phyloP scores from a whole-genome alignment of 2,797 vertebrate genomes.

The Sandelia bainsii region DNA sequence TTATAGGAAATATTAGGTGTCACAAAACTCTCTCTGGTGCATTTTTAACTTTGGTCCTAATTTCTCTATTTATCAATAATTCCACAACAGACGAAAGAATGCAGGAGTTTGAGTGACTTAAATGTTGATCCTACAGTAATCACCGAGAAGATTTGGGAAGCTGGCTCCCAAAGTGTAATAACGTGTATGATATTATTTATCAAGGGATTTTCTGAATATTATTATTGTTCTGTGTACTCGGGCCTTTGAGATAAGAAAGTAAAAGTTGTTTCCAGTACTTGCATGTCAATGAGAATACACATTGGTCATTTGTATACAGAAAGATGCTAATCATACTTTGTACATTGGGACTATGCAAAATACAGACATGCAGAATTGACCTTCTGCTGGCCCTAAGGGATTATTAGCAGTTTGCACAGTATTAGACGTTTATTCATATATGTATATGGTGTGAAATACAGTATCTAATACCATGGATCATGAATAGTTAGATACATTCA shows the following conservation, averaged over 20 bases:
- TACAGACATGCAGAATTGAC: slow-evolving; percentile 63
- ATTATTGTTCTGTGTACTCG: slow-evolving; percentile 87
- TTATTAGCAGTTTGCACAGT: slow-evolving; percentile 81
- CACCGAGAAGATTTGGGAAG: slow-evolving; percentile 91
- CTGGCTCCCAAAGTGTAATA: slow-evolving; percentile 96
- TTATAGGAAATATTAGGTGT: slow-evolving; percentile 68
- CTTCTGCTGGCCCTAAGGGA: slow-evolving; percentile 69
- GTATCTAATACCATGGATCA: slow-evolving; percentile 44
- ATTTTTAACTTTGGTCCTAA: slow-evolving; percentile 83
- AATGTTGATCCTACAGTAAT: slow-evolving; percentile 68
- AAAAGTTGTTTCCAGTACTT: slow-evolving; percentile 39
- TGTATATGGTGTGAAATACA: slow-evolving; percentile 80
- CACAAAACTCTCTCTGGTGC: slow-evolving; percentile 79
- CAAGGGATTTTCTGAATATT: slow-evolving; percentile 84
- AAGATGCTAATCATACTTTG: slow-evolving; percentile 50
- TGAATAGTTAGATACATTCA: slow-evolving; percentile 41
- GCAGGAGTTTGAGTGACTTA: slow-evolving; percentile 49
- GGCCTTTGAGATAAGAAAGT: slow-evolving; percentile 57
- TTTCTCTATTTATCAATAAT: slow-evolving; percentile 90
- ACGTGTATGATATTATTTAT: slow-evolving; percentile 98
- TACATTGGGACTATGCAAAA: slow-evolving; percentile 61
- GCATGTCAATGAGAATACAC: slow-evolving; percentile 49
- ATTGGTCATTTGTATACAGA: slow-evolving; percentile 56
- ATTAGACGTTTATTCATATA: slow-evolving; percentile 74
- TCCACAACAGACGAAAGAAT: slow-evolving; percentile 71